Conservation (phyloP, 1,140 invertebrate species). For the Amphibalanus amphitrite region DNA sequence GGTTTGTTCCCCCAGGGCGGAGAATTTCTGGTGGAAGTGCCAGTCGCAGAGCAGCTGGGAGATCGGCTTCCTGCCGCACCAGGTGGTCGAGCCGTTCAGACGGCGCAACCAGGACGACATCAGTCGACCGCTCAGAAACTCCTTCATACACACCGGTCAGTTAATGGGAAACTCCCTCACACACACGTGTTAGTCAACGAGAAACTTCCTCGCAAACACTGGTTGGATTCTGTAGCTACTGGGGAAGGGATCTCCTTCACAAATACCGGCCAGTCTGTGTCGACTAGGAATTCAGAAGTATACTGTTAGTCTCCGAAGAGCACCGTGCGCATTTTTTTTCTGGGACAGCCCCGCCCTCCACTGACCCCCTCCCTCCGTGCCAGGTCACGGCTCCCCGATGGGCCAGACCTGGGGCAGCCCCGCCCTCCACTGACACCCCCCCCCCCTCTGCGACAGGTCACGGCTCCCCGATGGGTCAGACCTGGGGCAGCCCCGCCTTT, state of each 20-base stretch:
- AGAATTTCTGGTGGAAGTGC: conserved; percentile 89
- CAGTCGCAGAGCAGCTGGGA: conserved; percentile 80
- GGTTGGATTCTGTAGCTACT: too few relatives aligned
- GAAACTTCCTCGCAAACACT: too few relatives aligned
- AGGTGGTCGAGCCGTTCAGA: conserved; percentile 44
- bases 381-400: conserved; percentile 42
- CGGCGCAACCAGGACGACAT: conserved; percentile 35
- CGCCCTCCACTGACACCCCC: conserved; percentile 29
- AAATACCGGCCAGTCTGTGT: too few relatives aligned
- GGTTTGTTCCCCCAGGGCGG: conserved; percentile 37
- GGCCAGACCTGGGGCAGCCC: conserved; percentile 74
- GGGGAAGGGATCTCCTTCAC: too few relatives aligned
- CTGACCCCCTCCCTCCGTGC: too few relatives aligned
- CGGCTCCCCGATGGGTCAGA: conserved; percentile 45
- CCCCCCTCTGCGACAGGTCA: conserved; percentile 29
- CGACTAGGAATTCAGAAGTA: too few relatives aligned
- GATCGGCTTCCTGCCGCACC: conserved; percentile 51
- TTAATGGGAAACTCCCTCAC: too few relatives aligned
- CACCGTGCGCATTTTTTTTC: too few relatives aligned
- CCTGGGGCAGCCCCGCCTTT: conserved; percentile 65
- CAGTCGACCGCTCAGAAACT: conserved; percentile 49
- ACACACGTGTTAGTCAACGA: too few relatives aligned
- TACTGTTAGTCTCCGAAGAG: too few relatives aligned
- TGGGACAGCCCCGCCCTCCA: too few relatives aligned
- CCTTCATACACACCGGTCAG: too few relatives aligned